Conservation (phyloP, 2,797 vertebrate species). For the Mormyrops boulengeri region DNA sequence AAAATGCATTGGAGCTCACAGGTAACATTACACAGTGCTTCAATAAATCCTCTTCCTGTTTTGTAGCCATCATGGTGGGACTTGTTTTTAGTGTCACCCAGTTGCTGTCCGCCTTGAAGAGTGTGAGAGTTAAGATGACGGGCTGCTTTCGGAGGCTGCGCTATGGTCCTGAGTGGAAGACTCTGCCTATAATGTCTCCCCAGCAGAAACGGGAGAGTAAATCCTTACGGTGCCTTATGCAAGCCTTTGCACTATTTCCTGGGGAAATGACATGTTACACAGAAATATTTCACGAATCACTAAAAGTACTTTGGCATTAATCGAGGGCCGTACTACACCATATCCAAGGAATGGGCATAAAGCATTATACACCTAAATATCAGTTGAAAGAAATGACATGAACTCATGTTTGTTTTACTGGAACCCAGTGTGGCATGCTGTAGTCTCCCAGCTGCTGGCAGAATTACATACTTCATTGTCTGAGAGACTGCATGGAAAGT, state of each 20-base stretch:
- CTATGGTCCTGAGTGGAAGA: not conserved
- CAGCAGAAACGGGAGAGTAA: not conserved
- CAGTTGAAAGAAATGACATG: not conserved
- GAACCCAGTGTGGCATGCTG: not conserved
- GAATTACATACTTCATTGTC: not conserved
- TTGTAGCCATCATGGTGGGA: not conserved
- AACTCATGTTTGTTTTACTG: not conserved
- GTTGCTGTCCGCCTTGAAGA: not conserved
- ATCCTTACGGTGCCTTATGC: slow-evolving; percentile 24
- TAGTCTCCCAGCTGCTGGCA: not conserved
- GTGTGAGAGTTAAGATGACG: not conserved
- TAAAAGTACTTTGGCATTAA: not conserved
- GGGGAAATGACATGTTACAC: slow-evolving; percentile 2
- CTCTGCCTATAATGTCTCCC: slow-evolving; percentile 10
- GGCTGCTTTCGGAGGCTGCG: not conserved
- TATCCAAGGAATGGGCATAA: not conserved
- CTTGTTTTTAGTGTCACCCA: not conserved
- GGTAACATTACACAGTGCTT: not conserved
- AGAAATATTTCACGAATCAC: not conserved
- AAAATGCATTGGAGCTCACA: not conserved
- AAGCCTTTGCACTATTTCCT: slow-evolving; percentile 28
- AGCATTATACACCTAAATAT: not conserved
- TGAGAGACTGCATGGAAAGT: not conserved
- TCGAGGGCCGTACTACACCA: not conserved
- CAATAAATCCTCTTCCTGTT: not conserved